phyloP scores from a whole-genome alignment of 1,140 invertebrate genomes.

The Gryllus bimaculatus region DNA sequence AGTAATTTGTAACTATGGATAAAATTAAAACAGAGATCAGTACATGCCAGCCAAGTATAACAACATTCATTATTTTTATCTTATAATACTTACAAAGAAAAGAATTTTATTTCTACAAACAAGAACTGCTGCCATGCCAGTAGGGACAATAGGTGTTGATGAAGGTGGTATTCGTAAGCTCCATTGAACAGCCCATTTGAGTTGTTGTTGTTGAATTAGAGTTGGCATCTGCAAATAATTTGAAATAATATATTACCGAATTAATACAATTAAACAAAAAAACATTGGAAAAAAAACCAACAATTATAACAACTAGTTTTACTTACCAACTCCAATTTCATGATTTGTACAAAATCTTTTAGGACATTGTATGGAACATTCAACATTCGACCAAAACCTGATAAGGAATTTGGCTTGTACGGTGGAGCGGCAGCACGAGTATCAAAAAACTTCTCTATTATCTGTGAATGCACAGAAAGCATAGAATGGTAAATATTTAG shows the following conservation, averaged over 20 bases:
- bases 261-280: neutral
- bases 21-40: conserved; percentile 17
- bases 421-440: conserved; percentile 74
- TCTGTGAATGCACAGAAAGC: conserved; percentile 38
- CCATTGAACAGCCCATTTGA: conserved; percentile 82
- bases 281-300: neutral
- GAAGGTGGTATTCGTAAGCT: conserved; percentile 83
- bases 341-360: conserved; percentile 85
- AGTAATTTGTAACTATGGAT: conserved; percentile 70
- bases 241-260: neutral
- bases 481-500: neutral
- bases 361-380: conserved; percentile 74
- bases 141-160: conserved; percentile 70
- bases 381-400: conserved; percentile 71
- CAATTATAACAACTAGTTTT: neutral
- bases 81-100: conserved; percentile 66
- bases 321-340: conserved; percentile 64
- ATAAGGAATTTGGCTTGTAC: conserved; percentile 78
- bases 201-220: conserved; percentile 50
- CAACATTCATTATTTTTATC: neutral
- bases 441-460: conserved; percentile 89
- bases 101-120: conserved; percentile 76
- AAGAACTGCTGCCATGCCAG: conserved; percentile 72
- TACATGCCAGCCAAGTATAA: neutral
- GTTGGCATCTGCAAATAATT: conserved; percentile 41